Percentiles rank a stretch among this genome's conserved stretches.
Conservation (phyloP, 23 tunicate species). For the Phallusia fumigata region DNA sequence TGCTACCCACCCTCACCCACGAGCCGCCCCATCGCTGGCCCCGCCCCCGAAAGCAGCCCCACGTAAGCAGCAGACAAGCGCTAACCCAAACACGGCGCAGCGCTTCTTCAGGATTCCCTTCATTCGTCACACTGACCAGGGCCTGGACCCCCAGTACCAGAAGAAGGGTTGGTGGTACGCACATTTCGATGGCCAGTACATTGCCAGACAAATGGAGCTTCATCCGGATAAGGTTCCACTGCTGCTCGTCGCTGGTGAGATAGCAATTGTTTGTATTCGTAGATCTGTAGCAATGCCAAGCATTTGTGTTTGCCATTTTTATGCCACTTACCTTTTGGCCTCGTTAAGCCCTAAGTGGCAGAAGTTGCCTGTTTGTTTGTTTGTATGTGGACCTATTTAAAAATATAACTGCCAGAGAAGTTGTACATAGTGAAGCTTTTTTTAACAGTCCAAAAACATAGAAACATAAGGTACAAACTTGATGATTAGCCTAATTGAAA, state of each 20-base stretch:
- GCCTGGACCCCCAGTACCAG: constrained; percentile 32
- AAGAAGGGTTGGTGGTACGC: constrained; percentile 99
- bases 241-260: constrained; percentile 80
- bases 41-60: constrained; percentile 1
- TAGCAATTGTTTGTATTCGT: too few species aligned
- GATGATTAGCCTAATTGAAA: too few species aligned
- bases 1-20: neutral
- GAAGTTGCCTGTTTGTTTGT: too few species aligned
- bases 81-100: constrained; percentile 19
- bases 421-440: neutral
- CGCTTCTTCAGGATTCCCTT: constrained; percentile 95
- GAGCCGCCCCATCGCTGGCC: neutral
- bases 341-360: too few species aligned
- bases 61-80: neutral
- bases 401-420: too few species aligned
- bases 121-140: constrained; percentile 55
- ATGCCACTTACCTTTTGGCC: too few species aligned
- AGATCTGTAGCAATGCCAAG: too few species aligned
- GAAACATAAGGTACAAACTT: neutral
- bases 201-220: constrained; percentile 96
- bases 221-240: constrained; percentile 93
- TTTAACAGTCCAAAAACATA: neutral
- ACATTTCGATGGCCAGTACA: constrained; percentile 94
- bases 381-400: too few species aligned
- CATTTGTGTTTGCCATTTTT: too few species aligned